Conservation (phyloP, 2,797 vertebrate species). For the Nasua narica region DNA sequence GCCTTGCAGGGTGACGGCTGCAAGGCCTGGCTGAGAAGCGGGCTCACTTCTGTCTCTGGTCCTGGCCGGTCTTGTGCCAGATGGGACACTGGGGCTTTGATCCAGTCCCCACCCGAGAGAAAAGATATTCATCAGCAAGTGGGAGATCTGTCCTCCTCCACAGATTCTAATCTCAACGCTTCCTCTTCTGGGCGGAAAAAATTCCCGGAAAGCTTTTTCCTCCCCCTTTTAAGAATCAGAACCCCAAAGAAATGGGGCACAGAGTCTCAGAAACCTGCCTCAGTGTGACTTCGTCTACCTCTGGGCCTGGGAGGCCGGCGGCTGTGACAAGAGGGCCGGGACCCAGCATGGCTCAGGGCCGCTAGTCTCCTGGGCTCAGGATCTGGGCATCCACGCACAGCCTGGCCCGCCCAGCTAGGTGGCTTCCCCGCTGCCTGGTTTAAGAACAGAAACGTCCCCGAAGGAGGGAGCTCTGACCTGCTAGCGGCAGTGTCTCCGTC, state of each 20-base stretch:
- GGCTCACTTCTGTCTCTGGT: not conserved
- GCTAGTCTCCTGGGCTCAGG: not conserved
- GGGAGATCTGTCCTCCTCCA: not conserved
- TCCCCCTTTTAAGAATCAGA: not conserved
- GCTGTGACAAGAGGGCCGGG: not conserved
- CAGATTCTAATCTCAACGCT: not conserved
- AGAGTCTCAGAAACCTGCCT: not conserved
- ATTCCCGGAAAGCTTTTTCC: not conserved
- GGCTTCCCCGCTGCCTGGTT: not conserved
- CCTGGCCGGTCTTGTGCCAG: not conserved
- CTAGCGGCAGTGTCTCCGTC: not conserved
- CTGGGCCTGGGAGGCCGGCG: not conserved
- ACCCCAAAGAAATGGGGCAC: not conserved
- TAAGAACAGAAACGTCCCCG: not conserved
- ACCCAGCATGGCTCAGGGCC: not conserved
- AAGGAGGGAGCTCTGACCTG: conserved; percentile 17
- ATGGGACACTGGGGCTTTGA: conserved; percentile 1
- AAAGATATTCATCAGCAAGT: conserved; percentile 18
- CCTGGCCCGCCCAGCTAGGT: not conserved
- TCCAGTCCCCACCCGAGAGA: not conserved
- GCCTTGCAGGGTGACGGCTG: not conserved
- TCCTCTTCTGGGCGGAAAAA: conserved; percentile 12
- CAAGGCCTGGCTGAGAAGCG: not conserved
- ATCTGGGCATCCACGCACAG: not conserved
- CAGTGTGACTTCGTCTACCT: not conserved